These are phyloP conservation scores for Heliconius aoede DNA, from an alignment of 2,888 invertebrate species.

Conservation along the genomic window DNA sequence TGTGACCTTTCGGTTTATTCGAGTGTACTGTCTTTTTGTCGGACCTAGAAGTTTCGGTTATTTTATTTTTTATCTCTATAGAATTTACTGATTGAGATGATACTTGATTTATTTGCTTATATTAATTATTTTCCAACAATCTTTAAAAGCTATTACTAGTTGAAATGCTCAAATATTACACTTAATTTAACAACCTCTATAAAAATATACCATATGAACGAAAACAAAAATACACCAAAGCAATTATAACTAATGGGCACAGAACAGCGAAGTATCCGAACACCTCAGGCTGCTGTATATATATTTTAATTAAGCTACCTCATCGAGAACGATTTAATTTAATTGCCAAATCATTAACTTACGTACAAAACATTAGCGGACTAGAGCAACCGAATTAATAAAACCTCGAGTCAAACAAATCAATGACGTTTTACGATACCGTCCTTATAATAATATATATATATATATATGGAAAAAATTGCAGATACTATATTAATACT, in stretches of 20 bases:
- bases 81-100: neutral
- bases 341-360: conserved; percentile 83
- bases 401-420: conserved; percentile 72
- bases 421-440: conserved; percentile 59
- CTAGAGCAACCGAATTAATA: conserved; percentile 77
- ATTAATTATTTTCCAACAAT: neutral
- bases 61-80: conserved; percentile 68
- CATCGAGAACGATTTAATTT: conserved; percentile 81
- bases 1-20: conserved; percentile 80
- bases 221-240: conserved; percentile 34
- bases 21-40: conserved; percentile 81
- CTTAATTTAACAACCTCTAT: neutral
- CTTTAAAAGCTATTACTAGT: neutral
- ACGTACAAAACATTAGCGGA: conserved; percentile 81
- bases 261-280: conserved; percentile 60
- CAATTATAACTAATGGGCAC: conserved; percentile 51
- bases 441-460: conserved; percentile 58
- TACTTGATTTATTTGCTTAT: neutral
- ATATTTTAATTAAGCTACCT: conserved; percentile 81
- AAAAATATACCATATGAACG: conserved; percentile 12
- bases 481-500: conserved; percentile 78
- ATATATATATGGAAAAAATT: conserved; percentile 64
- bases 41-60: conserved; percentile 78
- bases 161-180: neutral
- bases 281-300: conserved; percentile 72